Base-by-base conservation (phyloP, 2,888 invertebrate genomes). In the Globia sparganii region DNA sequence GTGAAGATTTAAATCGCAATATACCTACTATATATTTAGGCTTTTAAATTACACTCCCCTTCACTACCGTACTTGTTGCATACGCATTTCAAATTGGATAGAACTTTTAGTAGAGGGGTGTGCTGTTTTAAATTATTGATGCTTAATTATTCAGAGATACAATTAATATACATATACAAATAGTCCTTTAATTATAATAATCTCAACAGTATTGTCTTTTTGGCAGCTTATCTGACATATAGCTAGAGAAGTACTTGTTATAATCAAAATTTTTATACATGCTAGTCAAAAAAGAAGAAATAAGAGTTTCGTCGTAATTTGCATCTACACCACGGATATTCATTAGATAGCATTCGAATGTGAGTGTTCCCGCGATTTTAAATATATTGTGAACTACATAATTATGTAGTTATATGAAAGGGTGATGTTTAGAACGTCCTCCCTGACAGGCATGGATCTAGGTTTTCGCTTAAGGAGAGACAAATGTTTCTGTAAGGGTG, bases 201-300 rank as follows among this genome's bases (percentile, higher is more conserved):
- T 71, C 18, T 59, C 15, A 70, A 25, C 58, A 59, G 25, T 77
- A 53, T 78, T 70, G 8, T 59, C 21, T 6, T 49, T 58, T 49
- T 61, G 77, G 40, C 49, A 70, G 18, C 34, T 28, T 34, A 5
- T 31, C 43, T 56, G 31, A 28, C 3, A 28, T 74, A n/a, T 15
- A 76, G 5, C 37, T 4, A 1, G 37, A 67, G 28, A 34, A 21
- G 40, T 21, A 46, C 4, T 15, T 6, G 11, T 46, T 37, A 6
- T 46, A 58, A 31, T 21, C 21, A n/a, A 3, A 21, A 15, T 66
- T n/a, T 31, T 40, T 43, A 64, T 21, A 34, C 0, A 34, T 53
- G 5, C 49, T 77, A 61, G 80, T 80, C 40, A n/a, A 68, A 34
- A 61, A 21, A 21, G 34, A 13, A 31, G 8, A 34, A 59, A 59